Evolutionary conservation across 2,113 vertebrate genomes (phyloP), one percentile per base, ranked within the genome.

Genomic region (Strix uralensis): DNA sequence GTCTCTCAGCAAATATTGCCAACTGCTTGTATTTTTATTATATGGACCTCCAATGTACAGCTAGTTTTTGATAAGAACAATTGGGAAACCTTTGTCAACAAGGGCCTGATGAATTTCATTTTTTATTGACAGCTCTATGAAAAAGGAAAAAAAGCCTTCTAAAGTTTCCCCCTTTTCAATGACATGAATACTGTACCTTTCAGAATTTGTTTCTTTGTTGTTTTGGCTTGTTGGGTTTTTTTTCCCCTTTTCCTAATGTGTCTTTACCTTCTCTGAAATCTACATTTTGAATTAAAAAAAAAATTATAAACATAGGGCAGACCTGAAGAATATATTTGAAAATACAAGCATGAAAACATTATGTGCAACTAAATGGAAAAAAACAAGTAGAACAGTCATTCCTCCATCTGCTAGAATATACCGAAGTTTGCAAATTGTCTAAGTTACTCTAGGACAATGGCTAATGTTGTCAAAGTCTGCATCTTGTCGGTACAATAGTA

Each of bases 201-300:
- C 49, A 85, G 17, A 46, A 6, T 40, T 57, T 57, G 6, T 9
- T 4, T 59, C 44, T 61, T 34, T n/a, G 7, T 25, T 71, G 9
- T 26, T 80, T 70, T 40, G 16, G 4, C 5, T 42, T 5, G 1
- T n/a, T n/a, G 8, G 2, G 36, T 14, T 19, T 81, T 58, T 19
- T 0, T 6, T 4, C 5, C 21, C 3, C 6, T 34, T 58, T 81
- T 49, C 5, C 4, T 29, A 44, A n/a, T 15, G 6, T 32, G 85
- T 82, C 4, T 77, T 71, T 40, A 40, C 54, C 13, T 65, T 84
- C 5, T 85, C 36, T 74, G 22, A 80, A 83, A 71, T 46, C 11
- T 70, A 15, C 9, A 67, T 63, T 67, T 58, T 75, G 13, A 75
- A 71, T 49, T 30, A 5, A 7, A 79, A 55, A 52, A 4, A 4